Percentiles rank a stretch among this genome's conserved stretches.
phyloP scores from a whole-genome alignment of 1,140 invertebrate species.

The Megalopta genalis region DNA sequence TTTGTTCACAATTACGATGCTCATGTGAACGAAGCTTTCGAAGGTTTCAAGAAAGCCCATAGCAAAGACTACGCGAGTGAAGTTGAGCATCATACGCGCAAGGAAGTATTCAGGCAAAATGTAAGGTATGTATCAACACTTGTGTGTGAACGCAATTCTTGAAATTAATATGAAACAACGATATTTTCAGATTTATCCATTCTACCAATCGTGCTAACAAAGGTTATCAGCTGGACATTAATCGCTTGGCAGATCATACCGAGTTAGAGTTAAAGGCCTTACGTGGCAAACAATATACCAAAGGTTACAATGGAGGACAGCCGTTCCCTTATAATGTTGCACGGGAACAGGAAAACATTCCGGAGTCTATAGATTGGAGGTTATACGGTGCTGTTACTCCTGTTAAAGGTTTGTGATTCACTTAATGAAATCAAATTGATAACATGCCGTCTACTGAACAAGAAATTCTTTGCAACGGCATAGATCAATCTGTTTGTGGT shows the following conservation, averaged over 20 bases:
- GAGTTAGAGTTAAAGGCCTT: slow-evolving; percentile 90
- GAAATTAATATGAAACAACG: slow-evolving; percentile 28
- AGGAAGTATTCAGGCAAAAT: slow-evolving; percentile 94
- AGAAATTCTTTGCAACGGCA: slow-evolving; percentile 25
- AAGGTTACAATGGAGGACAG: slow-evolving; percentile 86
- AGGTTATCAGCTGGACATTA: slow-evolving; percentile 88
- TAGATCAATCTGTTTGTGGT: slow-evolving; percentile 97
- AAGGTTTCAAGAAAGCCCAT: slow-evolving; percentile 88
- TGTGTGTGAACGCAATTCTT: neutral
- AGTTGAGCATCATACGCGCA: slow-evolving; percentile 86
- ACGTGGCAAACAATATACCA: slow-evolving; percentile 86
- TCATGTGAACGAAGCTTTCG: slow-evolving; percentile 90
- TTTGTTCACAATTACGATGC: slow-evolving; percentile 87
- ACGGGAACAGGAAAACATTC: slow-evolving; percentile 80
- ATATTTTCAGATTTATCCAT: slow-evolving; percentile 86
- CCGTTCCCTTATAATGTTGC: slow-evolving; percentile 87
- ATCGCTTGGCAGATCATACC: slow-evolving; percentile 93
- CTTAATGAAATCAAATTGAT: neutral
- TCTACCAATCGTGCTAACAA: slow-evolving; percentile 90
- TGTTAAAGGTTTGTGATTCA: slow-evolving; percentile 86
- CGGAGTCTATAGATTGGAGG: slow-evolving; percentile 92
- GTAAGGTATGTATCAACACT: slow-evolving; percentile 81
- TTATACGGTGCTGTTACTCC: slow-evolving; percentile 95
- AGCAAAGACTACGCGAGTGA: slow-evolving; percentile 84
- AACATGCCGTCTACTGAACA: neutral